phyloP scores from a whole-genome alignment of 1,140 invertebrate species.

The Heliconius nattereri region DNA sequence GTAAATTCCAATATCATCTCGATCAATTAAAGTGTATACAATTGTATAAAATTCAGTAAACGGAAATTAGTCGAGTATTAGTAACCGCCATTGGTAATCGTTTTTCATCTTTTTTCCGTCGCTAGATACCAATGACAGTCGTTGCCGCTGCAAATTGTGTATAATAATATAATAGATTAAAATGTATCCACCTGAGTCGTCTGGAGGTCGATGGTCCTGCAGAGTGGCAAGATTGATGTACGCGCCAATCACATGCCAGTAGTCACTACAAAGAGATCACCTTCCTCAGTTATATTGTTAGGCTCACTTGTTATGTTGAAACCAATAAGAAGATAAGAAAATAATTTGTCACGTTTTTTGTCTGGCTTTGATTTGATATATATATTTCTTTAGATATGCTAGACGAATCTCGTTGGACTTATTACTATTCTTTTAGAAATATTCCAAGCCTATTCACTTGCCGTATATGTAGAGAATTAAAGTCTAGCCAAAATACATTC shows the following conservation, averaged over 20 bases:
- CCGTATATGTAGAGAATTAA: constrained; percentile 26
- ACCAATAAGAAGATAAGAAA: neutral
- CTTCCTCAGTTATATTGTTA: constrained; percentile 3
- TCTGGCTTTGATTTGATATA: neutral
- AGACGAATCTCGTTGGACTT: neutral
- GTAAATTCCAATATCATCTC: neutral
- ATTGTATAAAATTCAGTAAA: constrained; percentile 54
- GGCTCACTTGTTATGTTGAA: constrained; percentile 1
- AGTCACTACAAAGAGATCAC: constrained; percentile 27
- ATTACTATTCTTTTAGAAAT: neutral
- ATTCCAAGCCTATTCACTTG: constrained; percentile 17
- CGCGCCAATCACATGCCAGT: constrained; percentile 59
- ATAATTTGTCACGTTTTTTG: neutral
- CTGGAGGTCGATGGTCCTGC: constrained; percentile 60
- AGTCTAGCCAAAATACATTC: constrained; percentile 53
- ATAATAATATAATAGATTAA: constrained; percentile 34
- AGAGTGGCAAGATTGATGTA: constrained; percentile 47
- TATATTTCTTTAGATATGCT: neutral
- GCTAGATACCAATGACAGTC: constrained; percentile 55
- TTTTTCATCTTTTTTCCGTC: constrained; percentile 48
- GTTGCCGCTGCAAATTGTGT: constrained; percentile 46
- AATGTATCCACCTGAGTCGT: constrained; percentile 61
- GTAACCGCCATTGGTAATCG: constrained; percentile 25
- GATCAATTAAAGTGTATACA: constrained; percentile 23
- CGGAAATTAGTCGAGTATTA: constrained; percentile 38